Base-by-base conservation (phyloP, 92 coral and sea anemone species). In the Palythoa heliodiscus region DNA sequence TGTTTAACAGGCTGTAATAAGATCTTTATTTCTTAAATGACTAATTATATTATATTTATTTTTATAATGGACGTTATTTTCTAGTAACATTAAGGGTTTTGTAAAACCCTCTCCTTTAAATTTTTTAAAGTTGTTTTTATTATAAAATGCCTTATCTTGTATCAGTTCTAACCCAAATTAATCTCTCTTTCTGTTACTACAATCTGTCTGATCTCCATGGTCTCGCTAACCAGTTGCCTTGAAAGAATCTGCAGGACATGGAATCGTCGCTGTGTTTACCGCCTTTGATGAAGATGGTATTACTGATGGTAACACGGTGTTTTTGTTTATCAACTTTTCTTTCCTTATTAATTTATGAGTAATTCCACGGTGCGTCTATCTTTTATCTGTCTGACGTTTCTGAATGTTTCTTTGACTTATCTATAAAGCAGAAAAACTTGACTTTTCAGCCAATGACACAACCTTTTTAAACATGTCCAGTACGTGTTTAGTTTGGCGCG, bases 211-310 rank as follows among this genome's bases (percentile, higher is more conserved):
- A 68, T 25, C 35, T 66, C 1, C 2, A 17, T 77, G 11, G 19
- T 58, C 17, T 38, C 69, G 29, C 82, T 57, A 55, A 55, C 52
- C 82, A 77, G 82, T 77, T 57, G 17, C 9, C 82, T 52, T 77
- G 82, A 77, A 57, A 77, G 82, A 77, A 50, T 57, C 82, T 1
- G 15, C 64, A 64, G 25, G 9, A 22, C 55, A 82, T 7, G 74
- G 76, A 40, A 82, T 70, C 4, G 64, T 82, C 2, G 74, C 61
- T 47, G 10, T 67, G 23, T n/a, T 77, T 16, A 77, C 61, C 15
- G 82, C 82, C 82, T 77, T 29, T 43, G 82, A 84, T 39, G 70
- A 73, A 67, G 70, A 52, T 54, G 40, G 80, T 66, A 73, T 22
- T 29, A 2, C 22, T 61, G 78, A 83, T 83, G 76, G 68, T 83